Evolutionary conservation across 2,797 vertebrate species (phyloP), one percentile per base, ranked within the genome.

Genomic region (Pipistrellus kuhlii): DNA sequence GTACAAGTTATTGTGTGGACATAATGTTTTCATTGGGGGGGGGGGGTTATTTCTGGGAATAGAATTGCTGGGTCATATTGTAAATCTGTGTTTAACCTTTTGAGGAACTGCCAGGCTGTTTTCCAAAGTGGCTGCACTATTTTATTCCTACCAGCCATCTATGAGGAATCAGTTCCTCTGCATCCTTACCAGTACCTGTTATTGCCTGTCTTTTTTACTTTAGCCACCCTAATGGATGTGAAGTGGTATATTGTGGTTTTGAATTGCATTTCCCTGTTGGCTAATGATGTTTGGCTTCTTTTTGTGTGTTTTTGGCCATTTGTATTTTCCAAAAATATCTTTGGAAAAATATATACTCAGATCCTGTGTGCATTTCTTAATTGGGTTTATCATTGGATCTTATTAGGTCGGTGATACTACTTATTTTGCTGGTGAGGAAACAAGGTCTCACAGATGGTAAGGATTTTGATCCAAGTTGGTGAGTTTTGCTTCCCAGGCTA

Each of bases 401-500:
- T 97, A 20, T 64, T 23, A 86, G 18, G 8, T 57, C 62, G 85
- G 17, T 91, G 73, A 77, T 93, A 32, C 0, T 81, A 25, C 57
- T 64, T 90, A 4, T 94, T 93, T 85, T 80, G 13, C 64, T 69
- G 59, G 48, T 92, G 38, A 87, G 82, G 76, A 93, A 93, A 68
- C 46, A 46, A 32, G 93, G 85, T 86, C 46, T 91, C 38, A 71
- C 46, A 68, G 32, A 89, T 90, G 55, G 92, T 90, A 77, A 93
- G 10, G 83, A 53, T 89, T 93, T 90, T 93, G 25, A 35, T 80
- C 85, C 83, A 13, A 93, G 53, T 80, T 78, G 27, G 32, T 80
- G 87, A 94, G 57, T 84, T 95, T 96, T 96, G 35, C 44, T 77
- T 88, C 46, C 38, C n/a, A 75, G 14, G 80, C 18, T 71, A 23